Evolutionary conservation across 2,888 invertebrate species (phyloP), one percentile per base, ranked within the genome.

Genomic region (Clusia tigrina): DNA sequence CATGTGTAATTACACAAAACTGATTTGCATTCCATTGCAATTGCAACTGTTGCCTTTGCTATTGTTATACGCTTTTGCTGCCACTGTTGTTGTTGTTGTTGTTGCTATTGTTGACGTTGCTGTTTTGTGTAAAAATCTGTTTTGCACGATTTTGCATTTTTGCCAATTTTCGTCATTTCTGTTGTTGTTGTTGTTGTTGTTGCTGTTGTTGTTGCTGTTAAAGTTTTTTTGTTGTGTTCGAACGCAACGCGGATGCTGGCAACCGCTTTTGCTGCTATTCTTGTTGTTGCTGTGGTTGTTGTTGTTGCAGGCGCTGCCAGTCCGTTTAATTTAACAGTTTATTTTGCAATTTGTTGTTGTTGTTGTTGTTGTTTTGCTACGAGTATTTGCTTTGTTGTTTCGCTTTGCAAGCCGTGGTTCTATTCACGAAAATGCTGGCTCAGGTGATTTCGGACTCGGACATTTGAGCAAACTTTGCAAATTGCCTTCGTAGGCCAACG

Each of bases 11-110:
- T 75, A 78, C 75, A 66, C 22, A 67, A 72, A 68, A 69, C 74
- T 73, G 74, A 80, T 79, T 80, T 80, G 81, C 79, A 79, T 80
- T 79, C 81, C 80, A 74, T 68, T 70, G 71, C 72, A 71, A 76
- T 77, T 80, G 78, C 78, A 79, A 80, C 77, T 79, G 79, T 79
- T 79, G 74, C 56, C 26, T n/a, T n/a, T n/a, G n/a, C n/a, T n/a
- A n/a, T n/a, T n/a, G n/a, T n/a, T n/a, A n/a, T n/a, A n/a, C n/a
- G n/a, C n/a, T n/a, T n/a, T n/a, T n/a, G n/a, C n/a, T n/a, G 24
- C 56, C 32, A 26, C 42, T 54, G 25, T 32, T 62, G 22, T 37
- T 62, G 53, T 26, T 62, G 53, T 52, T 64, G 60, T 53, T 54
- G 42, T 22, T 42, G 25, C 57, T 46, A 10, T 51, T 48, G 10